Base-by-base conservation (phyloP, 2,797 vertebrate genomes). In the Miichthys miiuy region DNA sequence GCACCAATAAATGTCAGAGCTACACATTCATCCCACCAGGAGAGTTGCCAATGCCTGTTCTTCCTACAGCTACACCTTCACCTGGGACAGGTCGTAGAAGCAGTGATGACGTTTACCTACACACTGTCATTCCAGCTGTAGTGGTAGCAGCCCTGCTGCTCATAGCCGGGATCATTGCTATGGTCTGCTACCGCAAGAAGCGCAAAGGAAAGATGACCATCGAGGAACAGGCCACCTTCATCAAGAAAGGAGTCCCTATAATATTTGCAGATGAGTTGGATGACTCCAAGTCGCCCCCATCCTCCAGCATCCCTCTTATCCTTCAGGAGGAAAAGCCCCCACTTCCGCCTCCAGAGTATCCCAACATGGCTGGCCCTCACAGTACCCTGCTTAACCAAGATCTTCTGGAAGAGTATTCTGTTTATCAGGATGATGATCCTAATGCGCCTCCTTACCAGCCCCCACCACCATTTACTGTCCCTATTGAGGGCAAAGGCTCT, bases 161-260 rank as follows among this genome's bases (percentile, higher is more conserved):
- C 0, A 97, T 98, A 17, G 97, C 98, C 0, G 98, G 98, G 50
- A 97, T 99, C 88, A 98, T 99, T 0, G 98, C 98, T 55, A 99
- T 99, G 98, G 97, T 99, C 81, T 99, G 98, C 91, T 99, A 99
- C 79, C 97, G 98, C 61, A 99, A 99, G 94, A 99, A 99, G 84
- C 97, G 98, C 85, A 98, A 97, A 94, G 98, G 98, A 41, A 99
- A 99, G 88, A 96, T 99, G 87, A 99, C 97, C 47, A 98, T 97
- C 0, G 98, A 99, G 94, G 98, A 99, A 90, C 98, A 99, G 93
- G 98, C 98, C 41, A 99, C 98, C n/a, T 99, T 99, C 90, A 99
- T 99, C 83, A 99, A 99, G 93, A 99, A 99, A 57, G 98, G 98
- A 0, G 98, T 99, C 72, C 98, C 98, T 14, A 99, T 99, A 71